Evolutionary conservation across 30 jellyfish, hydroid and myxozoan species (phyloP).

Genomic region (Hydractinia echinata): DNA sequence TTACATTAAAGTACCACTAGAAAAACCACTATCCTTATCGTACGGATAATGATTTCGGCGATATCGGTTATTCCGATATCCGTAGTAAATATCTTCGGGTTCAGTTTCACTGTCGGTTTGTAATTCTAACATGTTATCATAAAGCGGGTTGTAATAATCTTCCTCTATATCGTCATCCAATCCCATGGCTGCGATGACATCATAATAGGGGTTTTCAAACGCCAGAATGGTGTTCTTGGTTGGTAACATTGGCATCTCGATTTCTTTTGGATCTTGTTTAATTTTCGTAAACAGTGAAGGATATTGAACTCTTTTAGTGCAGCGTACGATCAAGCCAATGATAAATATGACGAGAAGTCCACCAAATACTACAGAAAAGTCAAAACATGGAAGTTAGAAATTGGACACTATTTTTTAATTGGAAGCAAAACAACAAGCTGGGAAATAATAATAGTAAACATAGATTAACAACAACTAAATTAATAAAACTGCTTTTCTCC

Average conservation of each 20-base stretch:
- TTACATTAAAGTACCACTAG: conserved; percentile 69
- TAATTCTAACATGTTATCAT: conserved; percentile 35
- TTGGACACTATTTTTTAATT: no score
- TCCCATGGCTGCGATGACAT: conserved; percentile 99
- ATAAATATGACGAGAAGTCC: conserved; percentile 12
- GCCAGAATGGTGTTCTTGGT: conserved; percentile 73
- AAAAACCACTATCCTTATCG: conserved; percentile 90
- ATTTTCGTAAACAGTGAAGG: conserved; percentile 69
- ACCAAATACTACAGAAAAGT: background rate
- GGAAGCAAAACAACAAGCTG: no score
- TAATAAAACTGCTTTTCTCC: no score
- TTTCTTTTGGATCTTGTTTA: conserved; percentile 75
- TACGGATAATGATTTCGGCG: conserved; percentile 41
- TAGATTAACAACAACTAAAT: no score
- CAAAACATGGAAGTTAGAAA: no score
- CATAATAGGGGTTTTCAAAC: conserved; percentile 93
- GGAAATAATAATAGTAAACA: no score
- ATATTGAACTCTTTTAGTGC: conserved; percentile 25
- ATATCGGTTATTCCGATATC: conserved; percentile 8
- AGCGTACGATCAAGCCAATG: background rate
- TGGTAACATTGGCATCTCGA: conserved; percentile 71
- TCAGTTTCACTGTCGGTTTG: conserved; percentile 60
- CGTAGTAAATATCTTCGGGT: conserved; percentile 55
- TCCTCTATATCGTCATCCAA: conserved; percentile 95
- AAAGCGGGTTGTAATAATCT: conserved; percentile 81